Base-by-base conservation (phyloP, 2,888 invertebrate species). In the Cyclophora punctaria region DNA sequence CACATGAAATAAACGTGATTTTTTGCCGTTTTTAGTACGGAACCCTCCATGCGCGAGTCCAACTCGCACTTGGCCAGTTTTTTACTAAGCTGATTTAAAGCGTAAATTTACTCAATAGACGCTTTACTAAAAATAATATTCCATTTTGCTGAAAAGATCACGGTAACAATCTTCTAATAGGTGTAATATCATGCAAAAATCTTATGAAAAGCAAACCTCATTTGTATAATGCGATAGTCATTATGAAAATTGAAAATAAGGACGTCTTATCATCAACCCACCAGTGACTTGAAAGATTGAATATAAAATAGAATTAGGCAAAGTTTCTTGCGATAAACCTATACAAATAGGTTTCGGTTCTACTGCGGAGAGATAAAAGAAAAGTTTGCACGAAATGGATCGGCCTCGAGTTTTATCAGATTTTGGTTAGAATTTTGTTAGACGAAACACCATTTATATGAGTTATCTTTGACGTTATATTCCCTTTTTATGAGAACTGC, bases 401-500 rank as follows among this genome's bases (percentile, higher is more conserved):
- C 64, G 61, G 50, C 20, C 20, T 2, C 54, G 59, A 60, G 65
- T 66, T 65, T 71, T 70, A 70, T 71, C 70, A 61, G 69, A 70
- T 70, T 66, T 62, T 48, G 50, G 55, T 56, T 52, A 48, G 63
- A 64, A 67, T 67, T 70, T 44, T 68, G 64, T 62, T 63, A 56
- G 60, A 47, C 52, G 57, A 60, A 66, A 63, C 63, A 66, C 59
- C 20, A 62, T 65, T 62, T 57, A 58, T 59, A 57, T 51, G 57
- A 52, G 58, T 53, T 67, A 65, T 64, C 59, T 57, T 53, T 52
- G 52, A 54, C 58, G 47, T 48, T 50, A 69, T 74, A 60, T 72
- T 69, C 64, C 55, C 63, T 63, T 64, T 71, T 71, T 71, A 67
- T 58, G 58, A 58, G 62, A 49, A 20, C 54, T 45, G 57, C 49